Evolutionary conservation across 2,797 vertebrate species (phyloP).

Genomic region (Falco cherrug): DNA sequence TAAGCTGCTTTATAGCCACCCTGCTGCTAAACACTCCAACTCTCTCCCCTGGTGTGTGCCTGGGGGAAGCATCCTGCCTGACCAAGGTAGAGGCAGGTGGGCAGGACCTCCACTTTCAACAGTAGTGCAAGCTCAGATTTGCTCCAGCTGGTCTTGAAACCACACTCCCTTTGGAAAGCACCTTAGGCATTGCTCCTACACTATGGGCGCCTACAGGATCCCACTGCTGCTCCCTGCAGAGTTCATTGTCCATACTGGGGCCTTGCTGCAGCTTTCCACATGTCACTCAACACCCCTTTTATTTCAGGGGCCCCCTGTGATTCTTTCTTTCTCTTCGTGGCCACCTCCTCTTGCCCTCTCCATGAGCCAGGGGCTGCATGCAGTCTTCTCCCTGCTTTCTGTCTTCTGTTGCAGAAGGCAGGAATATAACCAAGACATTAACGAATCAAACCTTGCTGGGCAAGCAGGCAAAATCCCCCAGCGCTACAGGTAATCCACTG

Average conservation of each 20-base stretch:
- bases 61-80: background rate
- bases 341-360: background rate
- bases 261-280: background rate
- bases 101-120: background rate
- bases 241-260: background rate
- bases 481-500: fast-evolving
- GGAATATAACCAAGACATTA: background rate
- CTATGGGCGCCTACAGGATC: background rate
- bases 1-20: background rate
- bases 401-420: background rate
- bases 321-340: background rate
- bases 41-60: background rate
- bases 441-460: background rate
- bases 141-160: background rate
- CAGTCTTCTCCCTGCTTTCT: background rate
- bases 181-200: background rate
- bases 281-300: background rate
- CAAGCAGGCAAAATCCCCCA: background rate
- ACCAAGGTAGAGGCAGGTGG: background rate
- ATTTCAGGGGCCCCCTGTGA: background rate
- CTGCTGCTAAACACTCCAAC: background rate
- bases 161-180: background rate
- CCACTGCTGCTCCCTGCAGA: background rate
- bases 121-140: background rate
- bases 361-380: background rate